Evolutionary conservation across 2,888 invertebrate genomes (phyloP), one percentile per base, ranked within the genome.

Genomic region (Tipula unca): DNA sequence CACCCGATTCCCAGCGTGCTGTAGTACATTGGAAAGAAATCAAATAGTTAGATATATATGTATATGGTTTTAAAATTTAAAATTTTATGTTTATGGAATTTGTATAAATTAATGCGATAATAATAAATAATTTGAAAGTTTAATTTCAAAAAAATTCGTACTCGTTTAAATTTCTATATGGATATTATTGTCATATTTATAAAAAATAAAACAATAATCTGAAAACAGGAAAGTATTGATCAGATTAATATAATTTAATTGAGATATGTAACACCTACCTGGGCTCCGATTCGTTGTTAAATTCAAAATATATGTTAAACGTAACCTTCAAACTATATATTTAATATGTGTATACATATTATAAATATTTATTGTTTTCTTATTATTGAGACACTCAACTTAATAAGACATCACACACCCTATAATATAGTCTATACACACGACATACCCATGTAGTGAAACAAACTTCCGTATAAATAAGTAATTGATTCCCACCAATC

Each of bases 1-100:
- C 97, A 0, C 94, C 95, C 0, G 95, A 96, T 88, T 92, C 93
- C 32, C 95, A 96, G 91, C 91, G 94, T 88, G 96, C 95, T 0
- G 91, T 96, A 86, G 95, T 96, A 1, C 95, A 95, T 88, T 96
- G 96, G 95, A 96, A 96, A 90, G 85, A 85, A 17, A 85, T 85
- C n/a, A n/a, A 29, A 54, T 83, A 29, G 83, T 83, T 83, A 32
- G 1, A n/a, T n/a, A n/a, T n/a, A n/a, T n/a, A n/a, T n/a, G n/a
- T 69, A 25, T 1, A 6, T 69, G 25, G 69, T 25, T 69, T 25
- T 10, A 69, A 69, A 69, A 69, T 25, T 69, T 8, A 25, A 69
- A 69, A 69, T 25, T 48, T n/a, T 69, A 25, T 69, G 25, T 25
- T 69, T 69, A 69, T 69, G 69, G 69, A 69, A 20, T 25, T 69